Evolutionary conservation across 2,888 invertebrate species (phyloP).

Genomic region (Hypomecis atomaria): DNA sequence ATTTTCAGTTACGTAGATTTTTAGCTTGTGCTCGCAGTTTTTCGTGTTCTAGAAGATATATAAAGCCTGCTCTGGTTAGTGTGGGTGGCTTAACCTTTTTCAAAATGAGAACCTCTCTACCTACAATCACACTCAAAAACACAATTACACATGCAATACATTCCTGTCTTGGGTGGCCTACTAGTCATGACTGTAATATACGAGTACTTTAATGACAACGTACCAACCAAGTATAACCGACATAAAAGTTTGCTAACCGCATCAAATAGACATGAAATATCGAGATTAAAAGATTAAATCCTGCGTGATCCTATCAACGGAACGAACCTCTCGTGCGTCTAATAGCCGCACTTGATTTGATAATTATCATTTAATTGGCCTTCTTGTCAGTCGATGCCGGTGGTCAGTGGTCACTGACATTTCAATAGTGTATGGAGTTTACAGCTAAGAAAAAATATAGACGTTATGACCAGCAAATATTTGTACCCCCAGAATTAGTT

Average conservation of each 20-base stretch:
- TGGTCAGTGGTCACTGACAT: constrained; percentile 32
- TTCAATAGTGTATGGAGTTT: constrained; percentile 22
- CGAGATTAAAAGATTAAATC: constrained; percentile 32
- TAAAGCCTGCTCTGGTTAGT: too few species aligned
- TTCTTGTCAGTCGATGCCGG: constrained; percentile 32
- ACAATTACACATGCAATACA: too few species aligned
- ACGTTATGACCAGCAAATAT: constrained; percentile 12
- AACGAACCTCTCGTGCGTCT: constrained; percentile 34
- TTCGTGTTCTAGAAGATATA: too few species aligned
- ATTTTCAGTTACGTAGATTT: too few species aligned
- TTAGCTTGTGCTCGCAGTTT: too few species aligned
- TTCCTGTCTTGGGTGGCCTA: too few species aligned
- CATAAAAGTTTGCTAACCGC: constrained; percentile 11
- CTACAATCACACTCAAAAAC: too few species aligned
- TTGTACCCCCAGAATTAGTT: too few species aligned
- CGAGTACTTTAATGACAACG: too few species aligned
- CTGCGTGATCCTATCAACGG: constrained; percentile 29
- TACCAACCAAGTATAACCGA: not conserved
- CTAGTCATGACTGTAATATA: too few species aligned
- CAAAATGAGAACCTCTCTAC: too few species aligned
- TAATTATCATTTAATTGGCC: constrained; percentile 38
- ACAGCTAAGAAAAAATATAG: constrained; percentile 4
- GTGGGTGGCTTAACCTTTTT: too few species aligned
- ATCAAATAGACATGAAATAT: constrained; percentile 21
- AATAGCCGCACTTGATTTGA: constrained; percentile 36